These are phyloP conservation scores for Tonatia bakeri DNA, from an alignment of 2,113 vertebrate genomes.

Conservation along the genomic window DNA sequence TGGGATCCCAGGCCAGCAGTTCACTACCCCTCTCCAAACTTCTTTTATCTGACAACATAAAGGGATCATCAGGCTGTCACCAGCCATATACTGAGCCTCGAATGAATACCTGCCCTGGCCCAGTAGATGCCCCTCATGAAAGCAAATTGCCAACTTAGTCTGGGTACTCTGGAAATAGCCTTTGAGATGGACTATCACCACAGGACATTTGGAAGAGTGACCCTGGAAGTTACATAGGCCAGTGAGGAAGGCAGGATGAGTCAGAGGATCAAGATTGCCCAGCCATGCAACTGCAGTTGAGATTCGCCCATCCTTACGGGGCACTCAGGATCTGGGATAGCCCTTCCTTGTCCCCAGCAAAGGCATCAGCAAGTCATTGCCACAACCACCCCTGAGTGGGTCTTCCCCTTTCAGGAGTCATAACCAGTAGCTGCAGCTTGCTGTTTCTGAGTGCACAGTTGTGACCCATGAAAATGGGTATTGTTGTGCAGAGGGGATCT, in stretches of 20 bases:
- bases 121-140: rapidly evolving
- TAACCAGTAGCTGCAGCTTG: neutral
- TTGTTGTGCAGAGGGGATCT: neutral
- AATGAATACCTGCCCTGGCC: rapidly evolving
- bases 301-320: neutral
- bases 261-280: neutral
- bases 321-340: neutral
- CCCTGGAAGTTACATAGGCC: neutral
- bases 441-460: neutral
- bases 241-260: neutral
- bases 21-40: neutral
- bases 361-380: neutral
- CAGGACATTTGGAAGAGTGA: neutral
- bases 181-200: neutral
- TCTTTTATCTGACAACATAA: neutral
- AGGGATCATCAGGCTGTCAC: neutral
- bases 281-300: neutral
- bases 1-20: neutral
- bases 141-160: neutral
- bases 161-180: neutral
- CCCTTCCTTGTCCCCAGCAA: neutral
- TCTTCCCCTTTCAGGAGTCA: neutral
- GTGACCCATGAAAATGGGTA: neutral
- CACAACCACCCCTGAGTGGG: too few species aligned
- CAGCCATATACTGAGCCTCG: neutral